A percentile compares a stretch with the other conserved stretches of the same genome.
These are phyloP conservation scores for Furcifer pardalis DNA, from an alignment of 2,797 vertebrate genomes.

Conservation along the genomic window DNA sequence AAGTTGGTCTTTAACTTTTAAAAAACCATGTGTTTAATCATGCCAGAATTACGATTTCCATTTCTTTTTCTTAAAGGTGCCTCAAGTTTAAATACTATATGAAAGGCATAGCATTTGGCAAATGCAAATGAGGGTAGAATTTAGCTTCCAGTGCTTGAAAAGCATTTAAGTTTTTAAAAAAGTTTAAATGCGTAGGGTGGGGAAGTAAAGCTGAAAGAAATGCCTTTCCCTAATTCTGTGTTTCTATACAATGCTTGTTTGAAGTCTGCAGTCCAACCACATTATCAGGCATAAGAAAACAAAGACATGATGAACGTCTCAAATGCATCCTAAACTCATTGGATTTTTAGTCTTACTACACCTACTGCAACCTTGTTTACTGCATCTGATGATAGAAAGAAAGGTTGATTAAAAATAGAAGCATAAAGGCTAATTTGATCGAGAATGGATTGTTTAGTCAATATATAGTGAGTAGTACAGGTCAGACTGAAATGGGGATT, in stretches of 20 bases:
- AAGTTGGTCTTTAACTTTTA: too few relatives aligned
- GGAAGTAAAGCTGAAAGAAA: background rate
- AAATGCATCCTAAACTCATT: background rate
- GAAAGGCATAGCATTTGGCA: background rate
- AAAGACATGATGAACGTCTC: background rate
- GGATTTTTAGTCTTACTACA: background rate
- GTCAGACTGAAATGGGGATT: conserved; percentile 19
- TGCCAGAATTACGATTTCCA: background rate
- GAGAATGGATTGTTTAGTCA: background rate
- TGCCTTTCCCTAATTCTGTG: background rate
- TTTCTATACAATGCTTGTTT: background rate
- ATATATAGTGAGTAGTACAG: background rate
- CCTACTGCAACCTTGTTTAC: background rate
- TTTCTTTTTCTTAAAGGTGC: background rate
- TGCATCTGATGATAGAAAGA: background rate
- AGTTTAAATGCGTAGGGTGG: background rate
- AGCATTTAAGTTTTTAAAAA: background rate
- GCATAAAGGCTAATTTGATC: background rate
- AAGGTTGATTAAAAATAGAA: conserved; percentile 6
- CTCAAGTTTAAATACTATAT: background rate
- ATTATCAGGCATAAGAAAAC: background rate
- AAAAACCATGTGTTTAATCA: background rate
- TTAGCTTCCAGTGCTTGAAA: too few relatives aligned
- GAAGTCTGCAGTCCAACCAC: background rate
- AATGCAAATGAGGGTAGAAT: background rate